phyloP scores from a whole-genome alignment of 1,140 invertebrate species.

The Homarus americanus region DNA sequence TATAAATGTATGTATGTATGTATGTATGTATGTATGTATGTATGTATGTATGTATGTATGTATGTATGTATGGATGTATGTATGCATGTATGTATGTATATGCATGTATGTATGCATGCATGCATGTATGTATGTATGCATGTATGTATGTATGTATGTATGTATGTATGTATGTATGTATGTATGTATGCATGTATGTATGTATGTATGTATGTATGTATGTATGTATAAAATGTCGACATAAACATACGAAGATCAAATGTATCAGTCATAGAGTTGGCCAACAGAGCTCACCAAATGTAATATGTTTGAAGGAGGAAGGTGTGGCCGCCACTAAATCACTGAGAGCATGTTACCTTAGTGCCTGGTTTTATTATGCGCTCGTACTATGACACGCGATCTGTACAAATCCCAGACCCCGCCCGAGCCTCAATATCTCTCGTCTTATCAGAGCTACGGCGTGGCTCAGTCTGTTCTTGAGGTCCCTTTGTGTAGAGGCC shows the following conservation, averaged over 20 bases:
- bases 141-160: conserved; percentile 41
- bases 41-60: neutral
- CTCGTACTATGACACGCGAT: neutral
- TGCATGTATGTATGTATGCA: conserved; percentile 21
- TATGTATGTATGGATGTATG: neutral
- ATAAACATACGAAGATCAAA: neutral
- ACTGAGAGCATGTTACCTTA: neutral
- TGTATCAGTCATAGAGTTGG: neutral
- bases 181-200: neutral
- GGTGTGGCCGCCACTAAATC: no score
- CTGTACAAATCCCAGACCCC: neutral
- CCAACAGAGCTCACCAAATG: no score
- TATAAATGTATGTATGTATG: neutral
- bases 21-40: neutral
- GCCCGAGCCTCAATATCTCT: neutral
- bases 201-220: conserved; percentile 10
- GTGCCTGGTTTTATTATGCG: neutral
- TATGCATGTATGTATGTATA: conserved; percentile 23
- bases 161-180: conserved; percentile 29
- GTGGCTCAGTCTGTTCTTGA: neutral
- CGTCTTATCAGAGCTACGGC: conserved; percentile 22
- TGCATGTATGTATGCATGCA: conserved; percentile 20
- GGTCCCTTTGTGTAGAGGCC: neutral
- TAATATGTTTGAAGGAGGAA: no score
- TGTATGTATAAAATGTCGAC: neutral